Base-by-base conservation (phyloP, 2,797 vertebrate genomes). In the Enoplosus armatus region DNA sequence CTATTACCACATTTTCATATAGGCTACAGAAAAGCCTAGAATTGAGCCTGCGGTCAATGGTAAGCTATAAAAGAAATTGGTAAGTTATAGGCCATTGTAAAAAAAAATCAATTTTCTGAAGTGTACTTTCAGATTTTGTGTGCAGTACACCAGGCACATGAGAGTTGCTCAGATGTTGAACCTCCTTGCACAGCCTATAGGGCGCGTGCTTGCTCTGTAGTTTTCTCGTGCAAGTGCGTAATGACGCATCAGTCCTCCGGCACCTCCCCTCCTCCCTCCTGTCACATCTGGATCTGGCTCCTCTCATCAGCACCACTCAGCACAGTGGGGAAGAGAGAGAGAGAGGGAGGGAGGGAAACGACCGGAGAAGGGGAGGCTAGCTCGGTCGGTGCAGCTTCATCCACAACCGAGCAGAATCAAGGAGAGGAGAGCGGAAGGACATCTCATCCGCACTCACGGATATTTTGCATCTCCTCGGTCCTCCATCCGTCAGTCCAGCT, bases 281-380 rank as follows among this genome's bases (percentile, higher is more conserved):
- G 91, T 89, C 94, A 94, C 95, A 94, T 94, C 93, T 95, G 94
- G 93, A 92, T 89, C 79, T 84, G 78, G 87, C 83, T 90, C 77
- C 90, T 94, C 91, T 92, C 94, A 93, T 96, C 94, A 95, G 94
- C 91, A 95, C 89, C 92, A 90, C 90, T 91, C 91, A 90, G 89
- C 85, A 85, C 92, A 92, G 84, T 73, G 79, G 64, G 66, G 68
- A 77, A 82, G 79, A 80, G 72, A 77, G 65, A 80, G 77, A 82
- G 85, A 85, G 76, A 41, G 76, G n/a, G 72, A 72, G 88, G 75
- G 86, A 87, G 83, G 78, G 89, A 88, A 81, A 87, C 80, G 86
- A 88, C 78, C 65, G 76, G 72, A 85, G 85, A 87, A 89, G 91
- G 61, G 79, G 84, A 85, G 84, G 86, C 54, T 64, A 74, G 75